phyloP scores from a whole-genome alignment of 2,888 invertebrate genomes.

The Therioaphis trifolii region DNA sequence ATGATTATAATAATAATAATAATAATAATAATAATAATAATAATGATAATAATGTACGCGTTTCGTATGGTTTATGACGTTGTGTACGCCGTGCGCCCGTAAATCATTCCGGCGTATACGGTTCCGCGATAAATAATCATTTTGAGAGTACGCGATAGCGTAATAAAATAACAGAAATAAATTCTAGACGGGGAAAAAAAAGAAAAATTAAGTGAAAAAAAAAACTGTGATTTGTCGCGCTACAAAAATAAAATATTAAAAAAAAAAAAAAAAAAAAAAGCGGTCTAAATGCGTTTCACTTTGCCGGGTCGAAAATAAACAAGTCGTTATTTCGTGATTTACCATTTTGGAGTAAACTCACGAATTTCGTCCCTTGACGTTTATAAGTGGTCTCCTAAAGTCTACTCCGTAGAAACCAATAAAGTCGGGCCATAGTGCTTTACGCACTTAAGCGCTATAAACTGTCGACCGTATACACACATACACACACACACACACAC shows the following conservation, averaged over 20 bases:
- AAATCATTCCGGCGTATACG: too few species aligned
- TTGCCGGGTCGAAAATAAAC: constrained; percentile 49
- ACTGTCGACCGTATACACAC: neutral
- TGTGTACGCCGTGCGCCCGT: too few species aligned
- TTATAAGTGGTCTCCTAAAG: constrained; percentile 34
- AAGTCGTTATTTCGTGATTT: constrained; percentile 43
- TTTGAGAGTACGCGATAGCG: too few species aligned
- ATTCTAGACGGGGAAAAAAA: constrained; percentile 1
- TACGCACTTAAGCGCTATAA: neutral
- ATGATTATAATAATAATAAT: too few species aligned
- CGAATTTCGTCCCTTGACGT: constrained; percentile 28
- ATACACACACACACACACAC: too few species aligned
- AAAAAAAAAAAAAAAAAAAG: constrained; percentile 45
- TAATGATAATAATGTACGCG: too few species aligned
- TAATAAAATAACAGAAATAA: neutral
- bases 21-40: too few species aligned
- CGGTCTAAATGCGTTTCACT: constrained; percentile 37
- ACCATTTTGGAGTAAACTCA: constrained; percentile 35
- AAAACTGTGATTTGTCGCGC: constrained; percentile 29
- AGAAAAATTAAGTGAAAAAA: neutral
- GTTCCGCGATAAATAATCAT: too few species aligned
- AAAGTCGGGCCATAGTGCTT: constrained; percentile 21
- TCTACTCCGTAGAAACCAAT: constrained; percentile 21
- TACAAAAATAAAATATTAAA: constrained; percentile 22
- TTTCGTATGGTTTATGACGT: too few species aligned